Evolutionary conservation across 2,797 vertebrate genomes (phyloP).

Genomic region (Nyctalus aviator): DNA sequence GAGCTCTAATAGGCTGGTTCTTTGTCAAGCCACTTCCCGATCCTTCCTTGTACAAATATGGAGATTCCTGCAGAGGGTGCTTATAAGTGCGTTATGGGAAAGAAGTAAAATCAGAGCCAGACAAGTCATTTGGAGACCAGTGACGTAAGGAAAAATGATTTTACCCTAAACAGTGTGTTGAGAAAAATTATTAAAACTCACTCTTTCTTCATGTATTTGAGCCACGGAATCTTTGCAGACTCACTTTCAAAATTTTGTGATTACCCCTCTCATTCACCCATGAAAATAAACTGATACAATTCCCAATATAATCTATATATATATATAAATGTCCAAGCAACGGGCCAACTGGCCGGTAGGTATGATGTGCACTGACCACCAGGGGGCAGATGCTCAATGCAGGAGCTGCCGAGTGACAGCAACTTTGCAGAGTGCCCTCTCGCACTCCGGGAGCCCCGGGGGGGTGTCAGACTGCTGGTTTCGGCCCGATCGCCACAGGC

Average conservation of each 20-base stretch:
- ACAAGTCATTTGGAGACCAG: slow-evolving; percentile 11
- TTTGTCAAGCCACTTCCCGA: slow-evolving; percentile 34
- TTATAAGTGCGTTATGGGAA: slow-evolving; percentile 18
- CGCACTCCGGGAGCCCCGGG: too few relatives aligned
- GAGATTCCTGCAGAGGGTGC: background rate
- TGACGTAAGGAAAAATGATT: slow-evolving; percentile 1
- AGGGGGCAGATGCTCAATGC: too few relatives aligned
- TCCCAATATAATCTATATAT: background rate
- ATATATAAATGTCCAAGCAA: too few relatives aligned
- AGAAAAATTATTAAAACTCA: background rate
- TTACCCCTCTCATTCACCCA: background rate
- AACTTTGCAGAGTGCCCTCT: too few relatives aligned
- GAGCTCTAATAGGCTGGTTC: background rate
- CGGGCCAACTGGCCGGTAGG: too few relatives aligned
- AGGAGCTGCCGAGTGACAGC: too few relatives aligned
- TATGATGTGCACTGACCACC: too few relatives aligned
- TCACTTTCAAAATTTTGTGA: background rate
- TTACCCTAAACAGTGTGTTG: background rate
- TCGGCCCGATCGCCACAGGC: too few relatives aligned
- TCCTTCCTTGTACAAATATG: slow-evolving; percentile 60
- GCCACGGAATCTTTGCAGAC: background rate
- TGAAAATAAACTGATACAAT: background rate
- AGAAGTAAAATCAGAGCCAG: slow-evolving; percentile 24
- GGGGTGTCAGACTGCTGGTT: too few relatives aligned
- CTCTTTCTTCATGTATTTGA: background rate